phyloP scores from a whole-genome alignment of 1,140 invertebrate genomes.

The Himalopsyche phryganea region DNA sequence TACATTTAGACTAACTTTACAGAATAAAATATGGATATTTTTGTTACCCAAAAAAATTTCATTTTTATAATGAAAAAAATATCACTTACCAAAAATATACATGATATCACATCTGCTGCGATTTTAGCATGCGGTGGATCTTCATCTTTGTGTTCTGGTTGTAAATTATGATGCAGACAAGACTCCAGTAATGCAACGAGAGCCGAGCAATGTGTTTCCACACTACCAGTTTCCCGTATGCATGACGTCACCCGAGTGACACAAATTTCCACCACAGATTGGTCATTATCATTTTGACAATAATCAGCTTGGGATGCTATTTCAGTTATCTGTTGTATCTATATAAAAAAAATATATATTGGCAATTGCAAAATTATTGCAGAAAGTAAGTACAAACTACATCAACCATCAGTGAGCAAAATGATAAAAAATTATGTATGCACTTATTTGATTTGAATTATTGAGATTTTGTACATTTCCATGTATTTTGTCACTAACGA shows the following conservation, averaged over 20 bases:
- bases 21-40: too few species aligned
- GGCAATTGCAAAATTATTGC: too few species aligned
- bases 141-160: conserved; percentile 71
- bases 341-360: conserved; percentile 32
- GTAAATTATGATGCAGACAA: conserved; percentile 83
- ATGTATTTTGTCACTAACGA: too few species aligned
- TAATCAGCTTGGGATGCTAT: conserved; percentile 80
- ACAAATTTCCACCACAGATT: conserved; percentile 91
- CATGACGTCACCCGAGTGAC: conserved; percentile 84
- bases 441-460: too few species aligned
- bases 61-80: too few species aligned
- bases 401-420: too few species aligned
- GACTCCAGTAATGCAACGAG: conserved; percentile 81
- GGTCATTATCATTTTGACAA: conserved; percentile 82
- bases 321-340: conserved; percentile 71
- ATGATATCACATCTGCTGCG: conserved; percentile 88
- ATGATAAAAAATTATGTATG: too few species aligned
- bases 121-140: conserved; percentile 95
- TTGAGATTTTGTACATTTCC: too few species aligned
- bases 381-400: too few species aligned
- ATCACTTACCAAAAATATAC: conserved; percentile 81
- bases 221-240: conserved; percentile 83
- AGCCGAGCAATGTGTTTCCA: conserved; percentile 79
- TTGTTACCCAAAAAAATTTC: too few species aligned
- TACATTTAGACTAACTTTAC: too few species aligned